Conservation (phyloP, 2,888 invertebrate species). For the Pristionchus maxplancki region DNA sequence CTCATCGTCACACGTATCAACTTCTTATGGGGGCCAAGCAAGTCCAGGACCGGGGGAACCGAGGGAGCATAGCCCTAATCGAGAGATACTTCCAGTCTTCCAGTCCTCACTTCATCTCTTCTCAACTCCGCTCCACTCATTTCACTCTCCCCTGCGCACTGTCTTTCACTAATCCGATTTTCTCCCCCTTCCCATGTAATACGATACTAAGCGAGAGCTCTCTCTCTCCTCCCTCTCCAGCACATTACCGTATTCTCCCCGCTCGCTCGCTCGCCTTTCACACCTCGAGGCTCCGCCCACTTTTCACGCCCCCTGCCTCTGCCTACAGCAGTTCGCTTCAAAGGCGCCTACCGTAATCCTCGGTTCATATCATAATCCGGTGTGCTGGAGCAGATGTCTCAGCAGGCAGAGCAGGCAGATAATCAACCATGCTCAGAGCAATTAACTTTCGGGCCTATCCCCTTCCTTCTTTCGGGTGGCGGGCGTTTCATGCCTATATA, state of each 20-base stretch:
- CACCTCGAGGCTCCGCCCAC: slow-evolving; percentile 50
- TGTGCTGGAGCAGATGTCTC: slow-evolving; percentile 29
- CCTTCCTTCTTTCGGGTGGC: neutral
- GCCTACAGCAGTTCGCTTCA: neutral
- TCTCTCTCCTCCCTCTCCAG: neutral
- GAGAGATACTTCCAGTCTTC: neutral
- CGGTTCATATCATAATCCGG: slow-evolving; percentile 37
- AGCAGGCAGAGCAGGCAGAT: slow-evolving; percentile 1
- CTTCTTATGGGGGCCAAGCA: neutral
- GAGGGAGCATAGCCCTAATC: neutral
- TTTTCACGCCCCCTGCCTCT: slow-evolving; percentile 24
- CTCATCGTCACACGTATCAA: neutral
- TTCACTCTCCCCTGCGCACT: neutral
- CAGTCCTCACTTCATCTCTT: neutral
- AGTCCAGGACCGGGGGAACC: neutral
- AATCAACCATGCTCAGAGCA: slow-evolving; percentile 25
- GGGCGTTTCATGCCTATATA: slow-evolving; percentile 37
- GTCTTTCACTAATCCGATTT: slow-evolving; percentile 29
- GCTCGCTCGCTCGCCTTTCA: slow-evolving; percentile 18
- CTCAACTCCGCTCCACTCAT: neutral
- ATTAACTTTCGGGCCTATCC: slow-evolving; percentile 44
- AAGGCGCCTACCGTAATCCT: slow-evolving; percentile 29
- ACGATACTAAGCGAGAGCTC: slow-evolving; percentile 27
- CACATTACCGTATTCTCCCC: slow-evolving; percentile 44
- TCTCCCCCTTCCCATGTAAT: slow-evolving; percentile 24